phyloP scores from a whole-genome alignment of 2,113 vertebrate species.

The Montifringilla adamsi region DNA sequence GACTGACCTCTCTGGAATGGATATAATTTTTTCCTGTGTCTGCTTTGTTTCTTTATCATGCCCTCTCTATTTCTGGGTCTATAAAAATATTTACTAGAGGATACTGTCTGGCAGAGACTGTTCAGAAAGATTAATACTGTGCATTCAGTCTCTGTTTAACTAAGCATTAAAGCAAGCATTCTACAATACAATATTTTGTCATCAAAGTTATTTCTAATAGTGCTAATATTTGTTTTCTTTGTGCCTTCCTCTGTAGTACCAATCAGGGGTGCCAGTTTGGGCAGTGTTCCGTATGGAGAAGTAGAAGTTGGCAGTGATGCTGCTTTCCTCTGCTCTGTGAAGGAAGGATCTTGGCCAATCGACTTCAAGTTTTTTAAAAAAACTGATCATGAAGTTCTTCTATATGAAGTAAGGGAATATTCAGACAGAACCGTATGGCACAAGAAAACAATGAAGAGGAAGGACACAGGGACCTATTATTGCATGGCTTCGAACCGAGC shows the following conservation, averaged over 20 bases:
- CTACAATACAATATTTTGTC: not conserved
- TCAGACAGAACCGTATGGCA: not conserved
- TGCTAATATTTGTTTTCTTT: not conserved
- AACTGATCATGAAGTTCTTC: not conserved
- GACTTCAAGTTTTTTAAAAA: slow-evolving; percentile 56
- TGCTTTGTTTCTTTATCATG: not conserved
- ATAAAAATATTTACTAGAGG: not conserved
- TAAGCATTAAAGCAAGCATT: not conserved
- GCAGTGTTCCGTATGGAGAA: not conserved
- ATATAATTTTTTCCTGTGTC: not conserved
- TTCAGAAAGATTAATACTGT: not conserved
- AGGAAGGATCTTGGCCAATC: slow-evolving; percentile 61
- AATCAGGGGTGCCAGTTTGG: slow-evolving; percentile 14
- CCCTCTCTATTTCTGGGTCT: not conserved
- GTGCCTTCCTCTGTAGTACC: slow-evolving; percentile 30
- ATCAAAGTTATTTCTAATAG: not conserved
- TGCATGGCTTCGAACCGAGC: slow-evolving; percentile 57
- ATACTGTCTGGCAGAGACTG: not conserved
- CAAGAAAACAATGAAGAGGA: slow-evolving; percentile 3
- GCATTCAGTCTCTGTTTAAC: not conserved
- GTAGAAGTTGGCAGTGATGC: slow-evolving; percentile 47
- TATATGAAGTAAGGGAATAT: not conserved
- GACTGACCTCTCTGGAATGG: not conserved
- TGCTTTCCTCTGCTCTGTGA: slow-evolving; percentile 42
- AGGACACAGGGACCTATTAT: slow-evolving; percentile 55